Conservation (phyloP, 92 coral and sea anemone genomes). For the Phenganax subtilis region DNA sequence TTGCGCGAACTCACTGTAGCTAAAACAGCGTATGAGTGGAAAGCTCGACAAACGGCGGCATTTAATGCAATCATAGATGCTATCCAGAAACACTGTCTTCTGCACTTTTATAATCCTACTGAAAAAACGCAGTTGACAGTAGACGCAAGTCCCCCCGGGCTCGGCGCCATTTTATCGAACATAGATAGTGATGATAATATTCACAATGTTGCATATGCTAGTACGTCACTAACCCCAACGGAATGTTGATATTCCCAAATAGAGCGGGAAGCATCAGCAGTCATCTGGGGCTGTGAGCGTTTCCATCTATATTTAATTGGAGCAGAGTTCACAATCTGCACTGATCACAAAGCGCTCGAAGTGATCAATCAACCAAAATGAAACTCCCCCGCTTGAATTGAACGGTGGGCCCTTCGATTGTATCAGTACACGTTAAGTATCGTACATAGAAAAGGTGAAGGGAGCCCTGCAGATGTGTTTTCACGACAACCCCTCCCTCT, state of each 20-base stretch:
- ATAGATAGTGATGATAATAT: constrained; percentile 34
- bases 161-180: constrained; percentile 49
- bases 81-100: constrained; percentile 41
- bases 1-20: constrained; percentile 23
- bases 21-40: constrained; percentile 22
- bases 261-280: constrained; percentile 42
- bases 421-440: too few species aligned
- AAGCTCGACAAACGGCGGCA: constrained; percentile 2
- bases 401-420: too few species aligned
- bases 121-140: constrained; percentile 43
- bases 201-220: constrained; percentile 52
- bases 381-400: too few species aligned
- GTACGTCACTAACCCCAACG: constrained; percentile 39
- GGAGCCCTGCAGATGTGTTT: too few species aligned
- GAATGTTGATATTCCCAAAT: constrained; percentile 36
- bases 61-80: constrained; percentile 18
- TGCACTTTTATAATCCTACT: constrained; percentile 52
- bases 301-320: too few species aligned
- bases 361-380: too few species aligned
- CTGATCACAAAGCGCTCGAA: too few species aligned
- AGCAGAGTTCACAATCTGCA: too few species aligned
- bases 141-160: constrained; percentile 41
- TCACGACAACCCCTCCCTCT: constrained; percentile 5
- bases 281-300: too few species aligned
- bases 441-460: constrained; percentile 13